Evolutionary conservation across 2,888 invertebrate species (phyloP), one percentile per base, ranked within the genome.

Genomic region (Acrobasis consociella): DNA sequence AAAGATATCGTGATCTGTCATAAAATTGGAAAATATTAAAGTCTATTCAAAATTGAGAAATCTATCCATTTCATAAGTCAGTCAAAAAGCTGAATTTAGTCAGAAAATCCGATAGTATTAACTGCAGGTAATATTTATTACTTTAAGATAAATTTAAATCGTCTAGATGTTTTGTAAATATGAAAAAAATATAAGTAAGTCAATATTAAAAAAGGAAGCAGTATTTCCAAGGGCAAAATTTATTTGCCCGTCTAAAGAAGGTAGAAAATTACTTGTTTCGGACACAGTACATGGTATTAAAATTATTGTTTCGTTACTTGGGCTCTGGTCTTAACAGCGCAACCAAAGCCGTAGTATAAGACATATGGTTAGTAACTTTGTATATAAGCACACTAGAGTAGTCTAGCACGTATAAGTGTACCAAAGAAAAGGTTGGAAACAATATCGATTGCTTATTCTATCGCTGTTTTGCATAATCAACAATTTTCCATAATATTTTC

Each of bases 331-430:
- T 16, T 46, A n/a, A 56, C 39, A 56, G 39, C 42, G 42, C 16
- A 46, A 46, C 42, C 56, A 56, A 56, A 56, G 56, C 56, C 17
- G 39, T 55, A 55, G 39, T 55, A 38, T 55, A 55, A 49, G 13
- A 31, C 10, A 56, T 50, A 49, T 60, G 49, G 56, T 42, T 56
- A 42, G 22, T 42, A 56, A 46, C 9, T 42, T 17, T 58, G 61
- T 63, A 64, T 52, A 64, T 64, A 64, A 51, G 60, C 64, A 64
- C 63, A 31, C 42, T 63, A 67, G 58, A 31, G 15, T 52, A 49
- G 62, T 39, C 11, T 62, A 58, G 42, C 42, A 56, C 56, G 9
- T 56, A 42, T 42, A 16, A 11, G 39, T 56, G 10, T 39, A 56
- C 56, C 56, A 56, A 56, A 56, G 56, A 56, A 56, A 56, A 10